Evolutionary conservation across 2,888 invertebrate species (phyloP).

Genomic region (Drosophila trichaetosa): DNA sequence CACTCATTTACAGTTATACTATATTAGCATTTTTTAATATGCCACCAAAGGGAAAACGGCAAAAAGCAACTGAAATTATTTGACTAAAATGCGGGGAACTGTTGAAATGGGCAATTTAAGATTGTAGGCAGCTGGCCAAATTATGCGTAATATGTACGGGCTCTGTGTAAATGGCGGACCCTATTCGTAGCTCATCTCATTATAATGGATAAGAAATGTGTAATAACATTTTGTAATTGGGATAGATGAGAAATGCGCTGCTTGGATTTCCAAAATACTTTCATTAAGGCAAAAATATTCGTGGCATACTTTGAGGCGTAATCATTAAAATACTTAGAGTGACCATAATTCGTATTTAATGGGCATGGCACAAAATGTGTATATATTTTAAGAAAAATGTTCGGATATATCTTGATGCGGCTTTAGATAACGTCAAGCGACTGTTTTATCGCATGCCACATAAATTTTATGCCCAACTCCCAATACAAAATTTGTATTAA

Average conservation of each 20-base stretch:
- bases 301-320: slow-evolving; percentile 37
- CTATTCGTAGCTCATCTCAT: slow-evolving; percentile 9
- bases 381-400: neutral
- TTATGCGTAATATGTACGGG: slow-evolving; percentile 10
- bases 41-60: slow-evolving; percentile 18
- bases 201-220: slow-evolving; percentile 18
- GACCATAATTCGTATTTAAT: slow-evolving; percentile 28
- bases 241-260: neutral
- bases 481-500: neutral
- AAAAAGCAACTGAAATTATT: slow-evolving; percentile 22
- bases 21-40: slow-evolving; percentile 43
- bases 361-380: neutral
- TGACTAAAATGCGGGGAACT: neutral
- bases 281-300: slow-evolving; percentile 6
- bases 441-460: neutral
- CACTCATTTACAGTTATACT: slow-evolving; percentile 15
- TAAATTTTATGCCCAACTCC: slow-evolving; percentile 1
- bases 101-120: slow-evolving; percentile 24
- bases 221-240: slow-evolving; percentile 12
- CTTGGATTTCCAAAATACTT: neutral
- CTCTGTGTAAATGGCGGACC: neutral
- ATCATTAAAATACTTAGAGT: slow-evolving; percentile 20
- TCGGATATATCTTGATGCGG: neutral
- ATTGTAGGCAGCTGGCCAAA: slow-evolving; percentile 12
- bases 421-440: neutral